phyloP scores from a whole-genome alignment of 2,113 vertebrate genomes.

The Pelobates fuscus region DNA sequence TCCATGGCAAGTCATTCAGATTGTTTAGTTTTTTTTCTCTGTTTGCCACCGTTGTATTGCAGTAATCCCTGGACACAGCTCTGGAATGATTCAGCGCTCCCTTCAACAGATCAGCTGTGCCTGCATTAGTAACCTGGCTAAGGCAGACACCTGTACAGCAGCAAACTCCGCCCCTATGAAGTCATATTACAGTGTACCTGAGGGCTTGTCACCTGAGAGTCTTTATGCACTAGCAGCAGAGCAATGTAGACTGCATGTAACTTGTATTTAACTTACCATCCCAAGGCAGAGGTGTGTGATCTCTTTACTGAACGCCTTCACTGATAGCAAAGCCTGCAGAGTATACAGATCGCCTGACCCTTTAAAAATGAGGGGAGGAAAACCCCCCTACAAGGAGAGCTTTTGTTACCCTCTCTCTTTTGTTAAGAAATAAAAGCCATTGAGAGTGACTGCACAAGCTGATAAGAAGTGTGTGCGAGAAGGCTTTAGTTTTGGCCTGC shows the following conservation, averaged over 20 bases:
- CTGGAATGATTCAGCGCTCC: conserved; percentile 46
- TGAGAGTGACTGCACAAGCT: conserved; percentile 10
- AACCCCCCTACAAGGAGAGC: conserved; percentile 14
- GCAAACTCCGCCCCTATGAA: conserved; percentile 72
- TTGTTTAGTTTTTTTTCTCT: neutral
- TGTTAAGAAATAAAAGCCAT: conserved; percentile 6
- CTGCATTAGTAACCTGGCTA: conserved; percentile 66
- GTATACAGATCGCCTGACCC: conserved; percentile 5
- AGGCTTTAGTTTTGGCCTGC: too few relatives aligned
- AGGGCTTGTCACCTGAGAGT: conserved; percentile 71
- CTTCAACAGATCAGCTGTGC: conserved; percentile 45
- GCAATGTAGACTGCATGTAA: conserved; percentile 41
- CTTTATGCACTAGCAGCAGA: conserved; percentile 57
- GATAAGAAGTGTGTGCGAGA: neutral
- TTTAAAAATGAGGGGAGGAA: conserved; percentile 14
- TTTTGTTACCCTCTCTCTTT: conserved; percentile 32
- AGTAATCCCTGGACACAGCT: conserved; percentile 23
- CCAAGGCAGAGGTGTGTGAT: conserved; percentile 42
- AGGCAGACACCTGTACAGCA: conserved; percentile 70
- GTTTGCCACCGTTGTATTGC: neutral
- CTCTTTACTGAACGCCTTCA: conserved; percentile 36
- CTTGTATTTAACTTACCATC: conserved; percentile 49
- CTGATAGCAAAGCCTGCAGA: conserved; percentile 2
- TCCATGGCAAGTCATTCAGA: conserved; percentile 63
- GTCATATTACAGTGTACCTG: conserved; percentile 60